Evolutionary conservation across 2,888 invertebrate species (phyloP), one percentile per base, ranked within the genome.

Genomic region (Sympetrum striolatum): DNA sequence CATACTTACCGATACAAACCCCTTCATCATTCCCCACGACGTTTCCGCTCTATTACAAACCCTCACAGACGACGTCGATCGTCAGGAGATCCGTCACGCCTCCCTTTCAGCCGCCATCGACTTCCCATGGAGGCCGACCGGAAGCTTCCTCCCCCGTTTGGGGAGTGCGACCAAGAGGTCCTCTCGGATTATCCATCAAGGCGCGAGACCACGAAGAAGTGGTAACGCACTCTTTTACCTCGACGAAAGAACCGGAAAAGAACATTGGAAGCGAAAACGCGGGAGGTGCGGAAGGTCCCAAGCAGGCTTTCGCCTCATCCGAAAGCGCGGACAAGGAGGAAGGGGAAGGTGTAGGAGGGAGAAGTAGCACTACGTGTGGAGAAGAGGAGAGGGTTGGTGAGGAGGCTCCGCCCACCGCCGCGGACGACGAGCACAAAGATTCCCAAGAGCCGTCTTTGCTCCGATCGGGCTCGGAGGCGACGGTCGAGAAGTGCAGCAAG

Each of bases 1-100:
- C 39, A 1, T 22, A 31, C 25, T 25, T 18, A 12, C 53, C 80
- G 94, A 95, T 95, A 93, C 94, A 95, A 92, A 94, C 95, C 81
- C 90, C 91, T 80, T 94, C 95, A 91, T 53, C 53, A 53, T 91
- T 92, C 58, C 93, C 93, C 12, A 90, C 81, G 12, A 60, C 91
- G n/a, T 91, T 90, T 35, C 64, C 91, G 58, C 91, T 91, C 39
- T 92, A 91, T 91, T 90, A 91, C 14, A 93, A 92, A 90, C 90
- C 93, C 10, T 31, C 73, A 31, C 73, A 73, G 81, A 91, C 90
- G n/a, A 73, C 91, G 0, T 93, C 92, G 22, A 25, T 81, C 81
- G 90, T 92, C 92, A 31, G 93, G 92, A 8, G 92, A 92, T 1
- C 91, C 92, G 2, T 90, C 91, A 15, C 86, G 91, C 92, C 48